Conservation (phyloP, 2,888 invertebrate genomes). For the Steinernema carpocapsae region DNA sequence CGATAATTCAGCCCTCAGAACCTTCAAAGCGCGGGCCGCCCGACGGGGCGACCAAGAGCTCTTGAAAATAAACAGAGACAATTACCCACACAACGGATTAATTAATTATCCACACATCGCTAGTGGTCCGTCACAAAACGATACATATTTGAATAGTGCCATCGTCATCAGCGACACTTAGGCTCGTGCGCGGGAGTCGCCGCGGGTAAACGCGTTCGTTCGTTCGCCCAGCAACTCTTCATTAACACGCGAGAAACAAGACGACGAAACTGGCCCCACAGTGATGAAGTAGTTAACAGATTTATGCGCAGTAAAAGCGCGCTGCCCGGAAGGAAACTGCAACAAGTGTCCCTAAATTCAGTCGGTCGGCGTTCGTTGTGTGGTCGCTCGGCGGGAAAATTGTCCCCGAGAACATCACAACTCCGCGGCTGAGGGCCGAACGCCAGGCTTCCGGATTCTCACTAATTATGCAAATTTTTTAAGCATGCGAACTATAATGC, state of each 20-base stretch:
- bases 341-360: constrained; percentile 29
- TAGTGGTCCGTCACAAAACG: constrained; percentile 34
- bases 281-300: constrained; percentile 33
- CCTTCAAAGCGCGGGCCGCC: no score
- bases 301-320: constrained; percentile 30
- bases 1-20: no score
- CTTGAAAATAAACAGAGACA: constrained; percentile 15
- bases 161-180: constrained; percentile 10
- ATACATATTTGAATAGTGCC: constrained; percentile 34
- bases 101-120: constrained; percentile 34
- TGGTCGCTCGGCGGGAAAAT: not conserved
- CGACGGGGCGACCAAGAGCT: no score
- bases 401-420: not conserved
- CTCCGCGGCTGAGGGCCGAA: not conserved
- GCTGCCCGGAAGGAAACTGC: constrained; percentile 23
- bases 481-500: not conserved
- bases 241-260: constrained; percentile 31
- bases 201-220: not conserved
- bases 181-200: not conserved
- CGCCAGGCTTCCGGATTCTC: not conserved
- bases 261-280: not conserved
- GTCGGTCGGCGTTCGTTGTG: not conserved
- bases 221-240: constrained; percentile 15
- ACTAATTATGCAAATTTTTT: constrained; percentile 19
- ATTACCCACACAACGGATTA: constrained; percentile 28